Conservation (phyloP, 2,888 invertebrate genomes). For the Morpho achilles region DNA sequence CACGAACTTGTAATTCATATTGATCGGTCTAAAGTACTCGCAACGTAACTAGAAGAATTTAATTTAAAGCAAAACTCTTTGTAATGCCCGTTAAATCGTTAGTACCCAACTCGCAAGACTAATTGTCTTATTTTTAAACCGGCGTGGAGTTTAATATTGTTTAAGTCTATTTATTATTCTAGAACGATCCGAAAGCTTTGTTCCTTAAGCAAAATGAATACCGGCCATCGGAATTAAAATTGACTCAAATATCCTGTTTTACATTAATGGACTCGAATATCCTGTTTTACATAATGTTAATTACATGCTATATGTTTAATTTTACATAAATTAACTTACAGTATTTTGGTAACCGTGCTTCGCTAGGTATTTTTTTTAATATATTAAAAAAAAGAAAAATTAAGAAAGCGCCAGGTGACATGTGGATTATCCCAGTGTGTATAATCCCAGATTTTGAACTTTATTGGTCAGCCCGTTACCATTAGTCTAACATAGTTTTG, state of each 20-base stretch:
- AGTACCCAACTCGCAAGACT: conserved; percentile 18
- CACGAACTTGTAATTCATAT: conserved; percentile 6
- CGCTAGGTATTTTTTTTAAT: no score
- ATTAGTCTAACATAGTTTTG: no score
- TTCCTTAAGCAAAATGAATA: conserved; percentile 4
- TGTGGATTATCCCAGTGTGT: no score
- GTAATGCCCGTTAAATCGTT: conserved; percentile 30
- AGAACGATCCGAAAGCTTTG: conserved; percentile 6
- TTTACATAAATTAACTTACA: no score
- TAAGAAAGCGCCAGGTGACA: no score
- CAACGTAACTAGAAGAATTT: conserved; percentile 31
- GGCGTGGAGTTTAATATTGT: conserved; percentile 7
- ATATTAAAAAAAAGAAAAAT: no score
- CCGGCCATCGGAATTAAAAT: not conserved
- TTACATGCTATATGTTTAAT: not conserved
- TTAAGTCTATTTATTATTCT: conserved; percentile 13
- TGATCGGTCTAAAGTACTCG: not conserved
- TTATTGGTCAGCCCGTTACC: no score
- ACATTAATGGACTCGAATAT: not conserved
- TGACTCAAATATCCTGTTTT: not conserved
- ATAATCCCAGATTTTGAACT: no score
- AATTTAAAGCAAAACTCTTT: conserved; percentile 31
- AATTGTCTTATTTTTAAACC: conserved; percentile 25
- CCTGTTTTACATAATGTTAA: not conserved
- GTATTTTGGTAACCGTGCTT: no score